Conservation (phyloP, 2,113 vertebrate genomes). For the Apaloderma vittatum region DNA sequence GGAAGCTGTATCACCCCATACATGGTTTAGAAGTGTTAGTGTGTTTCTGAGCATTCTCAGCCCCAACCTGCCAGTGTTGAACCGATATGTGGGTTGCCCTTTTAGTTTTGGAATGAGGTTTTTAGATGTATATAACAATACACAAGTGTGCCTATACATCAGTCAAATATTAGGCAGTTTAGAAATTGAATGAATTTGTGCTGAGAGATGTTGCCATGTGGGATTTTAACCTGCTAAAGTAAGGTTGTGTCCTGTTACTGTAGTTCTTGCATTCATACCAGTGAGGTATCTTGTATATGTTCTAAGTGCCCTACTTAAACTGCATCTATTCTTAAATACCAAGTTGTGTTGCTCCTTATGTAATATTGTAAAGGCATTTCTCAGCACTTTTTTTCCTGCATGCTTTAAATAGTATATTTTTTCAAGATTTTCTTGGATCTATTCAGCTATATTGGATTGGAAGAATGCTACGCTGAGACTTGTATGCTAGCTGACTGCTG, state of each 20-base stretch:
- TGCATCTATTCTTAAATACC: not conserved
- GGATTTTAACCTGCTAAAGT: not conserved
- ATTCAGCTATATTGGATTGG: not conserved
- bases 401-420: not conserved
- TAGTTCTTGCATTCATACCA: not conserved
- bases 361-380: not conserved
- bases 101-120: not conserved
- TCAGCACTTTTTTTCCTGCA: not conserved
- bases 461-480: not conserved
- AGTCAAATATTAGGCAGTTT: not conserved
- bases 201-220: not conserved
- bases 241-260: not conserved
- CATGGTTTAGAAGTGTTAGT: not conserved
- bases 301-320: fast-evolving
- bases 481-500: not conserved
- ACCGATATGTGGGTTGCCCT: not conserved
- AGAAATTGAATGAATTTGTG: not conserved
- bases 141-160: fast-evolving
- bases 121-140: not conserved
- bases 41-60: not conserved
- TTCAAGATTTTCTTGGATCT: not conserved
- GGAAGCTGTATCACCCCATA: fast-evolving
- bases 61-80: not conserved
- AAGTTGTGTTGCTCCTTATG: not conserved
- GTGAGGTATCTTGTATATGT: not conserved